Percentiles rank a stretch among this genome's conserved stretches.
Evolutionary conservation across 2,888 invertebrate genomes (phyloP).

Genomic region (Eupithecia tripunctaria): DNA sequence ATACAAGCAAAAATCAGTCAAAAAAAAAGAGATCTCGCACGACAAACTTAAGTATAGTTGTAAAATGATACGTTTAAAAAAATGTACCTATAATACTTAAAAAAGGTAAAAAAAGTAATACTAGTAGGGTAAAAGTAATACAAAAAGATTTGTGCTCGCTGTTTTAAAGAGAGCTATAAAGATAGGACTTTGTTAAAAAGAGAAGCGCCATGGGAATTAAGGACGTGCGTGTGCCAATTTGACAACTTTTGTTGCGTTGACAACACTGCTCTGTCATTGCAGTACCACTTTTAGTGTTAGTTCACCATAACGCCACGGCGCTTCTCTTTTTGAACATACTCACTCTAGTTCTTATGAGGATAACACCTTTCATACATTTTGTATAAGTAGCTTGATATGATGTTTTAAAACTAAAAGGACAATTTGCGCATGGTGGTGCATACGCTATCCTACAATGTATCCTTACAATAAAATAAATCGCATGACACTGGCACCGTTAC

Average conservation of each 20-base stretch:
- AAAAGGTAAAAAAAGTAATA: slow-evolving; percentile 42
- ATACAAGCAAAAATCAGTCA: slow-evolving; percentile 69
- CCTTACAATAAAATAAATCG: slow-evolving; percentile 35
- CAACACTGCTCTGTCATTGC: too few species aligned
- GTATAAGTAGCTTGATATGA: slow-evolving; percentile 1
- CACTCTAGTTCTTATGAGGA: not conserved
- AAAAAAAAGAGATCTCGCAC: slow-evolving; percentile 66
- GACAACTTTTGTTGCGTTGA: too few species aligned
- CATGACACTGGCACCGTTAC: slow-evolving; percentile 45
- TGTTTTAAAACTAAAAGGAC: slow-evolving; percentile 14
- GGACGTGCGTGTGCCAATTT: too few species aligned
- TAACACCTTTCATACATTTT: not conserved
- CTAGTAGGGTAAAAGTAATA: slow-evolving; percentile 39
- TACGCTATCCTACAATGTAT: slow-evolving; percentile 13
- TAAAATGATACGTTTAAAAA: slow-evolving; percentile 57
- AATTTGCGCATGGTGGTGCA: slow-evolving; percentile 34
- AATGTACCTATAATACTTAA: slow-evolving; percentile 40
- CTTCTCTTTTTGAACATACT: too few species aligned
- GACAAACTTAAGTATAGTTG: slow-evolving; percentile 58
- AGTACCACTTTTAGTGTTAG: too few species aligned
- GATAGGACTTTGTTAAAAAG: too few species aligned
- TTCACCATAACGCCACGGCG: too few species aligned
- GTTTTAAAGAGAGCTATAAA: slow-evolving; percentile 7
- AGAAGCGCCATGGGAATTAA: too few species aligned
- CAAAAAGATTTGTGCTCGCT: slow-evolving; percentile 36